Evolutionary conservation across 2,888 invertebrate species (phyloP).

Genomic region (Lepas anatifera): DNA sequence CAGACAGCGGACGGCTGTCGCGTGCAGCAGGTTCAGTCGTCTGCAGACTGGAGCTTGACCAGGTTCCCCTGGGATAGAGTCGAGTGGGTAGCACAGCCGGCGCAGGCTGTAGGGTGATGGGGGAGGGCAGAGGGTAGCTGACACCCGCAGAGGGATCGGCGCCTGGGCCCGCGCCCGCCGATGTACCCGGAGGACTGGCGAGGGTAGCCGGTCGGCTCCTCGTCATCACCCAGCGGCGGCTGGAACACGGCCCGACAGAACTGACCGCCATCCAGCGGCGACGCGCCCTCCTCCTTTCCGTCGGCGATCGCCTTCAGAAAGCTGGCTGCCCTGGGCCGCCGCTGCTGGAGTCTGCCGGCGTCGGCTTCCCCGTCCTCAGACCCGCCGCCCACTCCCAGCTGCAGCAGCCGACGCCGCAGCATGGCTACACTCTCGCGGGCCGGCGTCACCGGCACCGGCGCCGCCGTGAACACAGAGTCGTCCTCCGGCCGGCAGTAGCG

Average conservation of each 20-base stretch:
- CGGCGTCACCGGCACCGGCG: conserved; percentile 6
- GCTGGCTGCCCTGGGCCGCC: conserved; percentile 1
- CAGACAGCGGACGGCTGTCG: no score
- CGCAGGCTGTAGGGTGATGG: no score
- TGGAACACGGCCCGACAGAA: not conserved
- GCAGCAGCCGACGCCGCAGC: not conserved
- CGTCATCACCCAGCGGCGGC: not conserved
- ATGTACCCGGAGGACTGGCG: no score
- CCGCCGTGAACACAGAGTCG: conserved; percentile 5
- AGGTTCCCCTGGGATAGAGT: no score
- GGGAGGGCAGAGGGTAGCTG: no score
- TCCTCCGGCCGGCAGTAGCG: not conserved
- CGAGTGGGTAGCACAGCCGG: no score
- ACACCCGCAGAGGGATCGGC: no score
- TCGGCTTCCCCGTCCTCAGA: not conserved
- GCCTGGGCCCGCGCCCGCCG: no score
- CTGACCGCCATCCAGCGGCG: not conserved
- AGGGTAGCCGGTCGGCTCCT: no score
- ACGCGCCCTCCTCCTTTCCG: not conserved
- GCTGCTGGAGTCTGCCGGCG: not conserved
- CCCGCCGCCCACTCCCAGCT: not conserved
- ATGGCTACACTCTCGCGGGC: not conserved
- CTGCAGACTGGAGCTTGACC: no score
- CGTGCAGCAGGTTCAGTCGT: no score
- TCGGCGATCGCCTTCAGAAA: conserved; percentile 10